These are phyloP conservation scores for Hydrozoanthus tunicans DNA, from an alignment of 64 coral and sea anemone genomes.

Conservation along the genomic window DNA sequence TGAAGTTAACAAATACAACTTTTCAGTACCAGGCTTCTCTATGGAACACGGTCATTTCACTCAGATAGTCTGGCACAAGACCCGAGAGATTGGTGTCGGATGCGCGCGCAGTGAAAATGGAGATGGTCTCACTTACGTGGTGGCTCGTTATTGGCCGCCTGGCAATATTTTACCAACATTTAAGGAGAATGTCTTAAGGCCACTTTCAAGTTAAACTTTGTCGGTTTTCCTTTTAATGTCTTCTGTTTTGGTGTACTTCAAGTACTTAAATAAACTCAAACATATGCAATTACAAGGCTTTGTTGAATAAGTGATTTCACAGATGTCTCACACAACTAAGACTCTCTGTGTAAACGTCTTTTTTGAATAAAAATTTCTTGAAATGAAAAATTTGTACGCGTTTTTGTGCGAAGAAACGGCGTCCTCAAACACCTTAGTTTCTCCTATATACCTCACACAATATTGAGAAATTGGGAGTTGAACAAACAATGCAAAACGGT, in stretches of 20 bases:
- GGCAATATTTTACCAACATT: conserved; percentile 19
- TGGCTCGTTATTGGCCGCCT: conserved; percentile 48
- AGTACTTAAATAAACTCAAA: not conserved
- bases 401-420: too few species aligned
- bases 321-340: too few species aligned
- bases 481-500: too few species aligned
- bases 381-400: too few species aligned
- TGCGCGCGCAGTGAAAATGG: conserved; percentile 18
- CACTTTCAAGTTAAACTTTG: not conserved
- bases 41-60: conserved; percentile 52
- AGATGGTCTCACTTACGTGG: conserved; percentile 29
- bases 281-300: not conserved
- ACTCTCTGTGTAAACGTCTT: too few species aligned
- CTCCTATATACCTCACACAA: too few species aligned
- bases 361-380: too few species aligned
- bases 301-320: too few species aligned
- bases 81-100: conserved; percentile 34
- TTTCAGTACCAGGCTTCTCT: conserved; percentile 30
- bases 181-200: conserved; percentile 28
- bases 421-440: too few species aligned
- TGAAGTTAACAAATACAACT: conserved; percentile 34
- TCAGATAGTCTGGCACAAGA: conserved; percentile 30
- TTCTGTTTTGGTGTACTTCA: not conserved
- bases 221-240: not conserved
- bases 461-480: too few species aligned